These are phyloP conservation scores for Leptarthrus brevirostris DNA, from an alignment of 2,888 invertebrate genomes.

Conservation along the genomic window DNA sequence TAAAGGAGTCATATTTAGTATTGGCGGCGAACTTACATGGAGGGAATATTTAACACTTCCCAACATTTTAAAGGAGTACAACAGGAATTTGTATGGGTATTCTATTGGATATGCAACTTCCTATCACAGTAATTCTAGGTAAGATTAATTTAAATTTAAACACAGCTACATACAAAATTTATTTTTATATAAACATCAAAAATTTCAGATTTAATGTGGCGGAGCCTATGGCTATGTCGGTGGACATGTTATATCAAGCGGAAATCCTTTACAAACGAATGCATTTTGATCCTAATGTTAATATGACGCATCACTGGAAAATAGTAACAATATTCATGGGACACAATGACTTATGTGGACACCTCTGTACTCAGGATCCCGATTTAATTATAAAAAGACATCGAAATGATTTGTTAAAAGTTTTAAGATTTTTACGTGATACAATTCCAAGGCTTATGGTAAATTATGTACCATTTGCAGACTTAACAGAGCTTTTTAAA, in stretches of 20 bases:
- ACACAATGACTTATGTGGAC: slow-evolving; percentile 72
- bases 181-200: not conserved
- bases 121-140: slow-evolving; percentile 62
- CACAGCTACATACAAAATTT: not conserved
- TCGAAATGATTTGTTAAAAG: slow-evolving; percentile 67
- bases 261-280: slow-evolving; percentile 70
- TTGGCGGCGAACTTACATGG: slow-evolving; percentile 71
- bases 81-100: slow-evolving; percentile 74
- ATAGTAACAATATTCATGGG: slow-evolving; percentile 73
- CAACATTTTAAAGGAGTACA: slow-evolving; percentile 74
- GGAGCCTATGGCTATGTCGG: slow-evolving; percentile 71
- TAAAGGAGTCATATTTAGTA: slow-evolving; percentile 68
- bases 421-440: slow-evolving; percentile 68
- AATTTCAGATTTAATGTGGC: slow-evolving; percentile 70
- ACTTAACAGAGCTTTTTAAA: slow-evolving; percentile 67
- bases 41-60: slow-evolving; percentile 70
- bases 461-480: slow-evolving; percentile 70
- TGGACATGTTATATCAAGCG: slow-evolving; percentile 72
- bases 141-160: not conserved
- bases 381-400: slow-evolving; percentile 67
- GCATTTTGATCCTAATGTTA: slow-evolving; percentile 68
- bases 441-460: slow-evolving; percentile 73
- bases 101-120: slow-evolving; percentile 69
- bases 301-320: slow-evolving; percentile 73
- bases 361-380: slow-evolving; percentile 69